Evolutionary conservation across 2,113 vertebrate genomes (phyloP).

Genomic region (Rattus norvegicus): DNA sequence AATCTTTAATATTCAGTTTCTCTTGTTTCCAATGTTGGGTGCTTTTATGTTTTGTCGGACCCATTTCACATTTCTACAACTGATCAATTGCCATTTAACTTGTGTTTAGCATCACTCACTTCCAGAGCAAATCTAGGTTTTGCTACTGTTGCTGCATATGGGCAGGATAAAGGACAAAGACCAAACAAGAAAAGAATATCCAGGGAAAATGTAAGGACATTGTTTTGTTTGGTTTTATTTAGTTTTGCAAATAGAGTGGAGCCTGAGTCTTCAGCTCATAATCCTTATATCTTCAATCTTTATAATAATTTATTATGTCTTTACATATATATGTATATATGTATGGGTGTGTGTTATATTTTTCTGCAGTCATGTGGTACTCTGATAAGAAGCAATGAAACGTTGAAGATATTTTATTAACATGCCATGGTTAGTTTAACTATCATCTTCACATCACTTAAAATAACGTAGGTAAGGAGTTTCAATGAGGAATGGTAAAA

Average conservation of each 20-base stretch:
- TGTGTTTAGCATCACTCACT: neutral
- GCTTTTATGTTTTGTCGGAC: neutral
- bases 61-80: neutral
- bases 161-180: no score
- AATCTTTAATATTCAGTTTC: neutral
- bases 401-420: neutral
- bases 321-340: no score
- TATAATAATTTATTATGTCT: no score
- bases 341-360: neutral
- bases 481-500: no score
- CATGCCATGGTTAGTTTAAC: neutral
- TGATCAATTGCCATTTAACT: neutral
- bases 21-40: neutral
- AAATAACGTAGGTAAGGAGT: neutral
- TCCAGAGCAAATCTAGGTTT: neutral
- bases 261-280: neutral
- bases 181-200: neutral
- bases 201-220: neutral
- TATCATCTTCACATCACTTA: neutral
- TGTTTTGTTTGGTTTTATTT: neutral
- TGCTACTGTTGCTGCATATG: neutral
- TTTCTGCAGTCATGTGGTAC: neutral
- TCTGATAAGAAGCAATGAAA: neutral
- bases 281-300: neutral
- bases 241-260: neutral